phyloP scores from a whole-genome alignment of 2,888 invertebrate species.

The Ctenicera cuprea region DNA sequence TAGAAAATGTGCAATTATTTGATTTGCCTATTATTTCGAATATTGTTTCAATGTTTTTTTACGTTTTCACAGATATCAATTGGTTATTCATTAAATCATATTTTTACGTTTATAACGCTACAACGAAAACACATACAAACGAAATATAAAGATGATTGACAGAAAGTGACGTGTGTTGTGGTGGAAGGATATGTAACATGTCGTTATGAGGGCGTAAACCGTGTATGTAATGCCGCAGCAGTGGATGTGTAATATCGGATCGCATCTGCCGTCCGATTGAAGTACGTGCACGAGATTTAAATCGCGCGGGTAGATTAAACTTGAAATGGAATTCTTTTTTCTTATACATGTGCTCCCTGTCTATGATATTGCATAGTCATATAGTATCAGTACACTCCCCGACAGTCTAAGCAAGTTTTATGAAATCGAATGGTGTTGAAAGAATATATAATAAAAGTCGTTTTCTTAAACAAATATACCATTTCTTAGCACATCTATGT shows the following conservation, averaged over 20 bases:
- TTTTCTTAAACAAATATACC: too few species aligned
- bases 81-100: background rate
- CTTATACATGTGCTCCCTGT: conserved; percentile 65
- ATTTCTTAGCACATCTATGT: too few species aligned
- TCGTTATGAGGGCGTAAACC: conserved; percentile 64
- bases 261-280: conserved; percentile 68
- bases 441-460: background rate
- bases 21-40: too few species aligned
- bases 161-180: conserved; percentile 50
- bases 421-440: background rate
- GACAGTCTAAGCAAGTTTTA: conserved; percentile 12
- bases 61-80: too few species aligned
- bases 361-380: conserved; percentile 63
- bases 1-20: too few species aligned
- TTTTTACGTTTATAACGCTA: background rate
- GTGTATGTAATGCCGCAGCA: conserved; percentile 63
- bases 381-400: conserved; percentile 60
- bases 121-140: conserved; percentile 29
- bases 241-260: conserved; percentile 65
- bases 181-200: conserved; percentile 53
- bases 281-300: conserved; percentile 69
- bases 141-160: conserved; percentile 57
- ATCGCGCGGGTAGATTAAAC: conserved; percentile 67
- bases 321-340: conserved; percentile 67
- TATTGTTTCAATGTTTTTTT: too few species aligned